Conservation (phyloP, 92 coral and sea anemone genomes). For the Nematostella vectensis region DNA sequence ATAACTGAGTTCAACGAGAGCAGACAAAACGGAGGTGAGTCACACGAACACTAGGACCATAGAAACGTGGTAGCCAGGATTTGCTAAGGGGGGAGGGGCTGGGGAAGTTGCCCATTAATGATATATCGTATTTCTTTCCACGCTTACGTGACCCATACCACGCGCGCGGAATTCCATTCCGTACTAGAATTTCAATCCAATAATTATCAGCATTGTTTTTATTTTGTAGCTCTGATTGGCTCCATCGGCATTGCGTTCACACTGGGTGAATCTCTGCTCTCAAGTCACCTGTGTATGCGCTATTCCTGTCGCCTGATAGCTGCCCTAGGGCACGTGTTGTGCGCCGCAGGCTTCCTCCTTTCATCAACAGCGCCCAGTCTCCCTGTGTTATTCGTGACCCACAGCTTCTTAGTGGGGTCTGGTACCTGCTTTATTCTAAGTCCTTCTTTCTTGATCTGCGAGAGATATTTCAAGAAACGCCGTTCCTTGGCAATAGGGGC, state of each 20-base stretch:
- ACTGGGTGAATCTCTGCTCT: neutral
- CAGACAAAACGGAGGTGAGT: constrained; percentile 2
- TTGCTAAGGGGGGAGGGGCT: too few species aligned
- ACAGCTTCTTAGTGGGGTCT: neutral
- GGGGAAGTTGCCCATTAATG: too few species aligned
- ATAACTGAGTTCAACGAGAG: constrained; percentile 1
- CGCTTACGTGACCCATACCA: too few species aligned
- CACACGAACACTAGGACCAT: too few species aligned
- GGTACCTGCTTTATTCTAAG: constrained; percentile 5
- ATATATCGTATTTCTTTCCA: too few species aligned
- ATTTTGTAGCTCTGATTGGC: neutral
- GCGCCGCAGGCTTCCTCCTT: constrained; percentile 1
- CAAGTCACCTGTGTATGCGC: constrained; percentile 4
- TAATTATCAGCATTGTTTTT: too few species aligned
- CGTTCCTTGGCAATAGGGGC: constrained; percentile 22
- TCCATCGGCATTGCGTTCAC: neutral
- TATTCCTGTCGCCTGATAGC: constrained; percentile 3
- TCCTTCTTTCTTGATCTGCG: constrained; percentile 1
- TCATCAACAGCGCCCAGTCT: constrained; percentile 4
- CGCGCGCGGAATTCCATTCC: too few species aligned
- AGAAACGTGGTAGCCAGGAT: too few species aligned
- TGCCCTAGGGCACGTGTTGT: constrained; percentile 6
- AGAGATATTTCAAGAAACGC: constrained; percentile 15
- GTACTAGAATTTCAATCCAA: too few species aligned
- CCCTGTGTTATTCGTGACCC: constrained; percentile 15